phyloP scores from a whole-genome alignment of 2,113 vertebrate genomes.

The Xenopus borealis region DNA sequence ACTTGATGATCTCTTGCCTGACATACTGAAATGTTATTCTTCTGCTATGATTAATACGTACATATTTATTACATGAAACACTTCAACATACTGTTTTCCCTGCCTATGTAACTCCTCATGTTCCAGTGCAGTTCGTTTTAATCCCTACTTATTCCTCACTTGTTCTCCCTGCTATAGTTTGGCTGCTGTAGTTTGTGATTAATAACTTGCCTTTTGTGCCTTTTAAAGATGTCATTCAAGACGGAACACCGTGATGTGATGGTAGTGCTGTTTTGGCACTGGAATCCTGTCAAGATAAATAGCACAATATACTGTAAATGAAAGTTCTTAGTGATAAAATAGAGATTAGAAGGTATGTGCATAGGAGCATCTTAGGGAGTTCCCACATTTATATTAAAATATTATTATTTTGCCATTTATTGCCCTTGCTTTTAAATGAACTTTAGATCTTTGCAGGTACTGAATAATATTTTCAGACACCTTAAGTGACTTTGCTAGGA shows the following conservation, averaged over 20 bases:
- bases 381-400: slow-evolving; percentile 4
- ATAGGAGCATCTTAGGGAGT: neutral
- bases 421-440: neutral
- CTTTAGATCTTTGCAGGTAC: neutral
- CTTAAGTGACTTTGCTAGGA: neutral
- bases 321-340: slow-evolving; percentile 2
- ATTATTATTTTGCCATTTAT: neutral
- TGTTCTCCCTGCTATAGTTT: neutral
- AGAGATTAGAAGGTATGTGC: neutral
- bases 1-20: too few relatives aligned
- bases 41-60: too few relatives aligned
- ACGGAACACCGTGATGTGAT: neutral
- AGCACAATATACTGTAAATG: neutral
- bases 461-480: slow-evolving; percentile 6
- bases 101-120: too few relatives aligned
- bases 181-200: slow-evolving; percentile 8
- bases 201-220: slow-evolving; percentile 14
- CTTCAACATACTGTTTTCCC: too few relatives aligned
- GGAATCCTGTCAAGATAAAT: slow-evolving; percentile 1
- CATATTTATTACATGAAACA: too few relatives aligned
- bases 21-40: too few relatives aligned
- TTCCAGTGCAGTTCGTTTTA: too few relatives aligned
- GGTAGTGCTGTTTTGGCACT: neutral
- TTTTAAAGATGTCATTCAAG: slow-evolving; percentile 16
- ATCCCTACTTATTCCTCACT: neutral